Conservation (phyloP, 2,797 vertebrate genomes). For the Phalloptychus januarius region DNA sequence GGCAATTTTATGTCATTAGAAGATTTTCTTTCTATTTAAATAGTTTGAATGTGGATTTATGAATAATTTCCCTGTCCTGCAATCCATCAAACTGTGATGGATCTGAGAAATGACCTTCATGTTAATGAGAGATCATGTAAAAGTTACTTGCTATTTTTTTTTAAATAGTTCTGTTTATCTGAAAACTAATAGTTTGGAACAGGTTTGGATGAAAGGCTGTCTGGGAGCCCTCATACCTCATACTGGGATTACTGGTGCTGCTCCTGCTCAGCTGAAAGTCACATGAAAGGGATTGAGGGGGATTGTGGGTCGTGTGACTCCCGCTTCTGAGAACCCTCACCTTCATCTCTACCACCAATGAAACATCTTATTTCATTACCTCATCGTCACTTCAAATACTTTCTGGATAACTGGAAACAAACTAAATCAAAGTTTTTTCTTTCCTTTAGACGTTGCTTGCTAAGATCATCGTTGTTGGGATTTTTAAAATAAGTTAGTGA, state of each 20-base stretch:
- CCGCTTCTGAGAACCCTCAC: conserved; percentile 63
- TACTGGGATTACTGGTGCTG: conserved; percentile 74
- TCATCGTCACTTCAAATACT: not conserved
- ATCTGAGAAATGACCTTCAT: not conserved
- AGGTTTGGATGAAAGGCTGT: conserved; percentile 26
- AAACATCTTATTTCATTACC: not conserved
- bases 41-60: conserved; percentile 9
- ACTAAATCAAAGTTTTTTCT: not conserved
- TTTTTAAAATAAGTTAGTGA: not conserved
- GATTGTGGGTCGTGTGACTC: conserved; percentile 82
- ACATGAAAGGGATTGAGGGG: conserved; percentile 92
- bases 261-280: conserved; percentile 90
- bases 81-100: not conserved
- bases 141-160: not conserved
- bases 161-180: not conserved
- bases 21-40: not conserved
- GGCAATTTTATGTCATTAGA: conserved; percentile 5
- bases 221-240: conserved; percentile 68
- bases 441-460: not conserved
- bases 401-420: not conserved
- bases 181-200: conserved; percentile 10
- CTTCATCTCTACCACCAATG: conserved; percentile 15
- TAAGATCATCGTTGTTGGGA: not conserved
- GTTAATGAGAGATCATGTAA: not conserved
- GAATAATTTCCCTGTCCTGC: not conserved